Conservation (phyloP, 2,888 invertebrate species). For the Urechis unicinctus region DNA sequence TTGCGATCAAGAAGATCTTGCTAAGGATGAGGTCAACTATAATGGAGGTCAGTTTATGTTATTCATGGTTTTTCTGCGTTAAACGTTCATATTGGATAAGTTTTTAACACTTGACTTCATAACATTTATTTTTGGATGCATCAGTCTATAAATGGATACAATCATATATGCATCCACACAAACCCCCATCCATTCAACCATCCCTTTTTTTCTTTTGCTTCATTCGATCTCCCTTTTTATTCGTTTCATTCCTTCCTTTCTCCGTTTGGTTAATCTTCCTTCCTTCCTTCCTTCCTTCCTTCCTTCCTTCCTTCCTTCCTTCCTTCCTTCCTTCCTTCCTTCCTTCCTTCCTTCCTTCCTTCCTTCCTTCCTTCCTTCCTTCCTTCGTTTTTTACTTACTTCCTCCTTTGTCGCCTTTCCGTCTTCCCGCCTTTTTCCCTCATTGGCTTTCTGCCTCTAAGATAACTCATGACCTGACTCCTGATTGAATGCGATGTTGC, state of each 20-base stretch:
- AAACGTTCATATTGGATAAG: not conserved
- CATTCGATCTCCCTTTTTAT: not conserved
- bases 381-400: conserved; percentile 1
- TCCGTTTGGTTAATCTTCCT: not conserved
- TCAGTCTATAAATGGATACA: too few relatives aligned
- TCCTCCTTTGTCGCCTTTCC: too few relatives aligned
- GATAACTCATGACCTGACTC: too few relatives aligned
- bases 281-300: conserved; percentile 6
- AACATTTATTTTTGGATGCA: too few relatives aligned
- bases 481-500: too few relatives aligned
- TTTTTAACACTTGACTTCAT: too few relatives aligned
- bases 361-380: not conserved
- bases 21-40: not conserved
- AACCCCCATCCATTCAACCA: conserved; percentile 1
- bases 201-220: not conserved
- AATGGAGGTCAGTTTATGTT: not conserved
- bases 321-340: conserved; percentile 12
- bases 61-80: not conserved
- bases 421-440: too few relatives aligned
- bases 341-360: conserved; percentile 11
- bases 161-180: too few relatives aligned
- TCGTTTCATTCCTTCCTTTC: not conserved
- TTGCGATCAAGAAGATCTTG: not conserved
- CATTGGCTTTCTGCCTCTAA: too few relatives aligned
- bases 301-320: conserved; percentile 11